Conservation (phyloP, 2,797 vertebrate species). For the Chiroxiphia lanceolata region DNA sequence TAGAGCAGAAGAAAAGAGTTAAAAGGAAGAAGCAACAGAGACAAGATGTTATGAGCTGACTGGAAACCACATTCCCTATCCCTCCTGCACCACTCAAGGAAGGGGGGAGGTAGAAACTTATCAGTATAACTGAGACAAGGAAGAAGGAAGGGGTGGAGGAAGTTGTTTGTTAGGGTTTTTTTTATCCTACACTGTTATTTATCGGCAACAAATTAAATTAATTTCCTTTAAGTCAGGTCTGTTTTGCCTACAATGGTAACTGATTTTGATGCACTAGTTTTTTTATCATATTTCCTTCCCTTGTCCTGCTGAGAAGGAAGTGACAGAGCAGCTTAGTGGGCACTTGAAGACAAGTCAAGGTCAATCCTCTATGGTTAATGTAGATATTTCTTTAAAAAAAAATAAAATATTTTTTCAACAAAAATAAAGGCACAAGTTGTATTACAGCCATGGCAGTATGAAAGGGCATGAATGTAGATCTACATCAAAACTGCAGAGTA, state of each 20-base stretch:
- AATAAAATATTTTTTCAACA: neutral
- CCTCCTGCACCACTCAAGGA: fast-evolving
- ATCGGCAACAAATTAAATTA: neutral
- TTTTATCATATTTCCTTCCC: neutral
- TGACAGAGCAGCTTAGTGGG: neutral
- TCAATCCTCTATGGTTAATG: neutral
- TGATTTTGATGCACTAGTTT: neutral
- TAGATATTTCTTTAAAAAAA: neutral
- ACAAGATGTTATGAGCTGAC: neutral
- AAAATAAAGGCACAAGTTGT: neutral
- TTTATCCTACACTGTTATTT: neutral
- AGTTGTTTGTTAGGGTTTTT: neutral
- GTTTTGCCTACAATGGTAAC: neutral
- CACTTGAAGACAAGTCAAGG: neutral
- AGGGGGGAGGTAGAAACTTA: neutral
- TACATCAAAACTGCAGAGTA: neutral
- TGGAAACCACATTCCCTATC: neutral
- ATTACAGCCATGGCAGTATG: neutral
- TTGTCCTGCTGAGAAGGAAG: neutral
- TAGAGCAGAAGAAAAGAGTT: neutral
- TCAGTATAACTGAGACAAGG: neutral
- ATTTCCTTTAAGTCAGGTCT: neutral
- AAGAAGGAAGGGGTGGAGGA: neutral
- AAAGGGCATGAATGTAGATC: neutral
- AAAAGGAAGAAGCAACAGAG: neutral